These are phyloP conservation scores for Nemoura dubitans DNA, from an alignment of 2,888 invertebrate genomes.

Conservation along the genomic window DNA sequence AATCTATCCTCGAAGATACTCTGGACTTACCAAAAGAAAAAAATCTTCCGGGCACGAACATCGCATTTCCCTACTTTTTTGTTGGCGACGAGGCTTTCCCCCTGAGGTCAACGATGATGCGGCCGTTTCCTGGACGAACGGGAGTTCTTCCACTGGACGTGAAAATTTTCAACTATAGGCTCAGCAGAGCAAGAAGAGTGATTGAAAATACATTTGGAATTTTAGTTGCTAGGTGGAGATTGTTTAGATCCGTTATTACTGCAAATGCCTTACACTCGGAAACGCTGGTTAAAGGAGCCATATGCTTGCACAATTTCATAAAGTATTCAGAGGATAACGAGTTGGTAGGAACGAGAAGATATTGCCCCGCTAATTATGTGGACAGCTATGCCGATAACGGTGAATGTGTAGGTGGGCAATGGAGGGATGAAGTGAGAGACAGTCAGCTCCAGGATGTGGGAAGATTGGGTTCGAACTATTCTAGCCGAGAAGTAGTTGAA, in stretches of 20 bases:
- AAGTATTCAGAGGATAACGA: slow-evolving; percentile 25
- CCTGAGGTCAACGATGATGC: slow-evolving; percentile 42
- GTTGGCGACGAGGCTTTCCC: slow-evolving; percentile 48
- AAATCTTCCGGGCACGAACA: background rate
- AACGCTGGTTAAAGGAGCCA: slow-evolving; percentile 31
- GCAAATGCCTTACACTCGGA: slow-evolving; percentile 32
- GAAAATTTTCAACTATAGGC: slow-evolving; percentile 45
- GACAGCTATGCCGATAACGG: slow-evolving; percentile 31
- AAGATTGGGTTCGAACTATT: slow-evolving; percentile 34
- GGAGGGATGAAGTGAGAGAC: slow-evolving; percentile 26
- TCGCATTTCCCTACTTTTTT: slow-evolving; percentile 37
- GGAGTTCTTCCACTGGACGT: slow-evolving; percentile 34
- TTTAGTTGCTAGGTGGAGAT: slow-evolving; percentile 37
- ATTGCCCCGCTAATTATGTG: slow-evolving; percentile 37
- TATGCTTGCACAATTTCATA: slow-evolving; percentile 45
- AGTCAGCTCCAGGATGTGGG: slow-evolving; percentile 15
- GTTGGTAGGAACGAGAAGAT: background rate
- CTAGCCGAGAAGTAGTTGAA: slow-evolving; percentile 1
- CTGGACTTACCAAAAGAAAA: background rate
- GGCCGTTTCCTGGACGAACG: slow-evolving; percentile 42
- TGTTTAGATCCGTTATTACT: slow-evolving; percentile 31
- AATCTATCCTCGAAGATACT: background rate
- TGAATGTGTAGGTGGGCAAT: slow-evolving; percentile 38
- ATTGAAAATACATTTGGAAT: slow-evolving; percentile 48
- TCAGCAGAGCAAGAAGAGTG: slow-evolving; percentile 43